Base-by-base conservation (phyloP, 1,140 invertebrate genomes). In the Lineus longissimus region DNA sequence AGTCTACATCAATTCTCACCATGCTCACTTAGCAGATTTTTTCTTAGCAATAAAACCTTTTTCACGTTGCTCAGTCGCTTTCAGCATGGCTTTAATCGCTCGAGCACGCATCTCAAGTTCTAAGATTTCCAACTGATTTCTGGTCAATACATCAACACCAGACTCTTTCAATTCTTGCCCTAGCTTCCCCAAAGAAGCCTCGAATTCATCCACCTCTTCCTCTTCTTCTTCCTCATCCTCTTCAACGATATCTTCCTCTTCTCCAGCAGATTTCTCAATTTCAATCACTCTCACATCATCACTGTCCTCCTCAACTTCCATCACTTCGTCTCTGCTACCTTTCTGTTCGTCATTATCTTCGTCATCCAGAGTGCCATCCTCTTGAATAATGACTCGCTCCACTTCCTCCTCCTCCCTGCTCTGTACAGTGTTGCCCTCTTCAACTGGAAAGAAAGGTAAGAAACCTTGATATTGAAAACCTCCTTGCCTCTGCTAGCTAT, bases 61-160 rank as follows among this genome's bases (percentile, higher is more conserved):
- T 15, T 36, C 33, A 4, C 33, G 33, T 62, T 19, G 9, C 33
- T 36, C 6, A 11, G 59, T 65, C 30, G 69, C 73, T 54, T 75
- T 76, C 27, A 84, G 67, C 75, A 84, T 81, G 51, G 83, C 79
- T 71, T 84, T 84, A 65, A 84, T 84, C 27, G 82, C 82, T 33
- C 81, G 68, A 0, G 82, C 82, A 69, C 83, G 76, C 81, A 84
- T 83, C 68, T 84, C 81, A 45, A 84, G 69, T 63, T 84, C 83
- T 51, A 84, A 67, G 9, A 84, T 74, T 65, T 84, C 83, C 77
- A 83, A 78, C 60, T 81, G 76, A 56, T 75, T 78, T 63, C 70
- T 68, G 13, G 73, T 73, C 54, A 76, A 61, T 4, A 19, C 47
- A 64, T 68, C n/a, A 71, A 70, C 30, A 68, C 61, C 30, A 70